phyloP scores from a whole-genome alignment of 1,140 invertebrate species.

The Lucilia cuprina region DNA sequence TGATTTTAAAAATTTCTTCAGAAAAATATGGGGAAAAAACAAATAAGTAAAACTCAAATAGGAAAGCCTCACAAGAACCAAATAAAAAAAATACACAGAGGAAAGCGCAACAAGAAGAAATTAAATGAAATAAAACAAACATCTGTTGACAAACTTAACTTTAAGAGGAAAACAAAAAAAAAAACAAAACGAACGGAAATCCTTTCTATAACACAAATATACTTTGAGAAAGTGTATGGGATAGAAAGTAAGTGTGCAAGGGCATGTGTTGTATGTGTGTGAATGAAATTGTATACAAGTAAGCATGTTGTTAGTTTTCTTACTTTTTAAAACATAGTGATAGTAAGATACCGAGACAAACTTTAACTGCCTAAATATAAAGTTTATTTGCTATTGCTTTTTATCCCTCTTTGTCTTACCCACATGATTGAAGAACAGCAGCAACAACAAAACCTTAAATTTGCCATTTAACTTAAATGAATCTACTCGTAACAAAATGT shows the following conservation, averaged over 20 bases:
- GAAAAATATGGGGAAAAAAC: background rate
- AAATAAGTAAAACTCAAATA: background rate
- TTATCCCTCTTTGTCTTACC: background rate
- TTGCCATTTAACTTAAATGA: background rate
- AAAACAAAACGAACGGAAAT: constrained; percentile 25
- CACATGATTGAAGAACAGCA: background rate
- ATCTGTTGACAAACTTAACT: constrained; percentile 29
- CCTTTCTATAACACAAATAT: constrained; percentile 22
- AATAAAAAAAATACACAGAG: background rate
- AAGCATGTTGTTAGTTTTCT: constrained; percentile 3
- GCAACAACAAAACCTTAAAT: background rate
- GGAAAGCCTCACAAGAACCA: background rate
- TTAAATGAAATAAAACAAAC: constrained; percentile 26
- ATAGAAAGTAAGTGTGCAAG: background rate
- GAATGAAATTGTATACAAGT: background rate
- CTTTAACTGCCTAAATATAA: constrained; percentile 18
- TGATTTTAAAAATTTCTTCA: constrained; percentile 11
- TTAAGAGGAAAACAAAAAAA: background rate
- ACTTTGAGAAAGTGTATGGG: background rate
- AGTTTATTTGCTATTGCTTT: background rate
- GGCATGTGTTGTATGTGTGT: background rate
- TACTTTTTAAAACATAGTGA: background rate
- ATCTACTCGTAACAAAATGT: background rate
- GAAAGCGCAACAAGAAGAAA: constrained; percentile 14
- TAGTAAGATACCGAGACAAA: background rate